Conservation (phyloP, 53 echinoderm and acorn worm species). For the Mesocentrotus franciscanus region DNA sequence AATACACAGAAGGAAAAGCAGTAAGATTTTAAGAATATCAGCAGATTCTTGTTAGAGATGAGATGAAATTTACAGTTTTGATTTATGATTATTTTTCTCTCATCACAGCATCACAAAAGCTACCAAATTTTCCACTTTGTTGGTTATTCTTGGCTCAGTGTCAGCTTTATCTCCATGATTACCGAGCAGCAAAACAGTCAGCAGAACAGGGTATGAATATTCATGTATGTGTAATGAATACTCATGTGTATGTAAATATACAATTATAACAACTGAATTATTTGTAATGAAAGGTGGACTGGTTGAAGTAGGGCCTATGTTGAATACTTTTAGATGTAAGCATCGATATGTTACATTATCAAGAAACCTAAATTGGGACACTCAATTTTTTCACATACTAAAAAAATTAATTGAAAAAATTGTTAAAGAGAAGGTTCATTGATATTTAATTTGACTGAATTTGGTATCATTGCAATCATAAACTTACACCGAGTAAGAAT, state of each 20-base stretch:
- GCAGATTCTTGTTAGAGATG: background rate
- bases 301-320: no score
- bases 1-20: no score
- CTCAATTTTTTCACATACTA: no score
- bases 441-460: no score
- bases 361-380: no score
- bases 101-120: slow-evolving; percentile 28
- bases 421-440: no score
- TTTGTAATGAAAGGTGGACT: background rate
- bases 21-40: no score
- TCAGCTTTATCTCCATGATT: slow-evolving; percentile 75
- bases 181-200: slow-evolving; percentile 65
- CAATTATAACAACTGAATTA: background rate
- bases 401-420: no score
- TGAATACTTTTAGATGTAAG: no score
- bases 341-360: no score
- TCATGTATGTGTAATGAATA: background rate
- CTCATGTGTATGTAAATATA: background rate
- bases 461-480: no score
- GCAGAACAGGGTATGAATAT: slow-evolving; percentile 49
- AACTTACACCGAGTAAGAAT: no score
- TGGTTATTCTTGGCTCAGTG: slow-evolving; percentile 82
- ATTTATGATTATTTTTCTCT: background rate
- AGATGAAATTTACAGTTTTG: background rate
- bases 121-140: slow-evolving; percentile 69